Evolutionary conservation across 2,113 vertebrate species (phyloP).

Genomic region (Typhlomys cinereus): DNA sequence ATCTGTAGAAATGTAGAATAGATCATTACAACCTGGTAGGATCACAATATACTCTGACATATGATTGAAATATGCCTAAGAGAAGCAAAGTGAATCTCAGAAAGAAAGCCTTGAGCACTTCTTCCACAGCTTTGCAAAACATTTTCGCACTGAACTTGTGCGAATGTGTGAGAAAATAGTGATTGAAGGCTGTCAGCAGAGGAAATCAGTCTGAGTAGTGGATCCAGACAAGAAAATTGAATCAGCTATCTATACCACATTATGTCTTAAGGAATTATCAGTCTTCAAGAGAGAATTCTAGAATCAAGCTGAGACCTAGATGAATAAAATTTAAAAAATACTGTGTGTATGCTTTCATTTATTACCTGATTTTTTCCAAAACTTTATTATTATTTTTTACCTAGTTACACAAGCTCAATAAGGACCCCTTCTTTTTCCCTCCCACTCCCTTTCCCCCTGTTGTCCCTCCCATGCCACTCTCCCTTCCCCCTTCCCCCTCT

Average conservation of each 20-base stretch:
- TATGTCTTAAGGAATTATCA: conserved; percentile 58
- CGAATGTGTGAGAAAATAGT: conserved; percentile 80
- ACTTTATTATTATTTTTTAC: too few species aligned
- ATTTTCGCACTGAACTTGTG: conserved; percentile 71
- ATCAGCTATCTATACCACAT: conserved; percentile 44
- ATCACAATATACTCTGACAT: conserved; percentile 63
- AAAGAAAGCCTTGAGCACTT: conserved; percentile 78
- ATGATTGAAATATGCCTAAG: conserved; percentile 70
- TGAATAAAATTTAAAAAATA: conserved; percentile 13
- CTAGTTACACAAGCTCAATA: too few species aligned
- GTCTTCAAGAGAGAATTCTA: conserved; percentile 68
- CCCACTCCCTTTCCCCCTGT: too few species aligned
- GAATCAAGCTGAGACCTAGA: conserved; percentile 51
- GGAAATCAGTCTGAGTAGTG: conserved; percentile 69
- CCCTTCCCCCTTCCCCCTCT: too few species aligned
- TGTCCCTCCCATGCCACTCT: too few species aligned
- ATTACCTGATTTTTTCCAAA: neutral
- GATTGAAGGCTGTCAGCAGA: conserved; percentile 79
- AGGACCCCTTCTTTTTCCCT: too few species aligned
- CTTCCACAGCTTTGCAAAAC: conserved; percentile 59
- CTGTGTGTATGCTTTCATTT: neutral
- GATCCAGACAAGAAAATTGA: conserved; percentile 55
- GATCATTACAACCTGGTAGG: conserved; percentile 60
- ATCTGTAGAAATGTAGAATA: conserved; percentile 24
- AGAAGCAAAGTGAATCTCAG: conserved; percentile 73